Conservation (phyloP, 2,113 vertebrate genomes). For the Caracal caracal region DNA sequence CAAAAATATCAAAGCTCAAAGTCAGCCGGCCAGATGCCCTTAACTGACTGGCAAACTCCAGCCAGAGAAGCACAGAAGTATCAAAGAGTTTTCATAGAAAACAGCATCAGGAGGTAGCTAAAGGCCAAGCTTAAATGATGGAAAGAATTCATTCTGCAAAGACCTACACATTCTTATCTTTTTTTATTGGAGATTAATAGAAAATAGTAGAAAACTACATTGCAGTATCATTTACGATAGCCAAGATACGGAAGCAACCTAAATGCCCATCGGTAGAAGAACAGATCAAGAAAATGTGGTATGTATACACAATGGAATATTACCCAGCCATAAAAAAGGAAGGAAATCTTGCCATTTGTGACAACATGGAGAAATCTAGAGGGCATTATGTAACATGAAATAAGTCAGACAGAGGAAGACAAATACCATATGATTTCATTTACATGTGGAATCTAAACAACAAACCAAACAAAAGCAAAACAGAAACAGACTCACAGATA, state of each 20-base stretch:
- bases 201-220: not conserved
- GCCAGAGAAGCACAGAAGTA: not conserved
- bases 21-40: not conserved
- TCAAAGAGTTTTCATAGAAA: not conserved
- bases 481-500: not conserved
- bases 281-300: not conserved
- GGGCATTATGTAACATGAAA: not conserved
- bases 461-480: not conserved
- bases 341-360: not conserved
- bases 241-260: not conserved
- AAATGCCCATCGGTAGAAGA: not conserved
- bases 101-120: not conserved
- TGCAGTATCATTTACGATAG: not conserved
- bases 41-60: not conserved
- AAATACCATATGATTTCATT: not conserved
- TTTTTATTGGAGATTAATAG: not conserved
- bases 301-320: not conserved
- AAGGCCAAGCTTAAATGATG: not conserved
- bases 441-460: not conserved
- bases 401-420: not conserved
- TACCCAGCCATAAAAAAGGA: not conserved
- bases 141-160: not conserved
- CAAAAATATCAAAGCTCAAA: not conserved
- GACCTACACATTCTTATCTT: not conserved
- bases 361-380: not conserved